phyloP scores from a whole-genome alignment of 2,888 invertebrate species.

The Camponotus fellah region DNA sequence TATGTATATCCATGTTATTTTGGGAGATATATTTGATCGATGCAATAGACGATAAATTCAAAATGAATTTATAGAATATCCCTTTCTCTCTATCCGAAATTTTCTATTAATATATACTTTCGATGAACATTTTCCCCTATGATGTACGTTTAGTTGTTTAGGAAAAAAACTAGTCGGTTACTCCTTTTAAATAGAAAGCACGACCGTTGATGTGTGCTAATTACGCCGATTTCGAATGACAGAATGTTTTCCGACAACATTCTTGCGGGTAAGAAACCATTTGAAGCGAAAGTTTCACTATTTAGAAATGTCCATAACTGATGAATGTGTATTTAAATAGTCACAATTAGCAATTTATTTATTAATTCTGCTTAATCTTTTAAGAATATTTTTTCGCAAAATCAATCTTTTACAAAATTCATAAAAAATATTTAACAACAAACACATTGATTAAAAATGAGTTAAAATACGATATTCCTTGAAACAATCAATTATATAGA shows the following conservation, averaged over 20 bases:
- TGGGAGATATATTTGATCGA: neutral
- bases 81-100: neutral
- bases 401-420: too few species aligned
- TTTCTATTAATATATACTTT: neutral
- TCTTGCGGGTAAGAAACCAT: slow-evolving; percentile 18
- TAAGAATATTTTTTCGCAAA: too few species aligned
- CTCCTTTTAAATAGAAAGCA: slow-evolving; percentile 33
- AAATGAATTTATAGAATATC: neutral
- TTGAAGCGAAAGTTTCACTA: slow-evolving; percentile 3
- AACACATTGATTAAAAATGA: too few species aligned
- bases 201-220: neutral
- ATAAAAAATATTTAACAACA: too few species aligned
- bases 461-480: too few species aligned
- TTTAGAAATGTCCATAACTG: neutral
- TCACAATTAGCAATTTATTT: neutral
- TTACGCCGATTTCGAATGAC: slow-evolving; percentile 34
- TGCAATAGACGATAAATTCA: neutral
- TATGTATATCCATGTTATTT: neutral
- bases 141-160: slow-evolving; percentile 10
- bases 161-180: slow-evolving; percentile 19
- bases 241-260: slow-evolving; percentile 29
- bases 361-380: neutral
- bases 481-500: too few species aligned
- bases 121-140: slow-evolving; percentile 2
- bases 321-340: slow-evolving; percentile 20